Evolutionary conservation across 2,797 vertebrate genomes (phyloP).

Genomic region (Phoeniculus purpureus): DNA sequence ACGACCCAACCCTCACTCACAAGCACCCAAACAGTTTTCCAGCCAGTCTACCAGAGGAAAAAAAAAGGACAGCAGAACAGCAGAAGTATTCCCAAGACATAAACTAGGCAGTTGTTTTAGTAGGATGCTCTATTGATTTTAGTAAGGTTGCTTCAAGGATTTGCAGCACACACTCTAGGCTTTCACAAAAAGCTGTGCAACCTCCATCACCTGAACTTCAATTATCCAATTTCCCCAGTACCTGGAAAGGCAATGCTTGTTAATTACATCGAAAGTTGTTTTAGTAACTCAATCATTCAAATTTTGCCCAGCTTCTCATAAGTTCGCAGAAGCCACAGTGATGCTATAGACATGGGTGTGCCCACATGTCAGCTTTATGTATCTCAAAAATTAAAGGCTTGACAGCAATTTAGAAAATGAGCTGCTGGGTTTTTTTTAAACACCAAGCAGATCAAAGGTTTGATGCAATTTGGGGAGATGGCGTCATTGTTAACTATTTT

Average conservation of each 20-base stretch:
- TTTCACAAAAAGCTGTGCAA: background rate
- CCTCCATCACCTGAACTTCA: background rate
- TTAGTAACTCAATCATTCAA: conserved; percentile 32
- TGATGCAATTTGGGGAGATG: background rate
- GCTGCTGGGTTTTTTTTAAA: conserved; percentile 15
- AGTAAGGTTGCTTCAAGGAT: conserved; percentile 10
- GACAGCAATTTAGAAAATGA: conserved; percentile 50
- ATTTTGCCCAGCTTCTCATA: conserved; percentile 25
- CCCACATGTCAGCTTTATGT: conserved; percentile 12
- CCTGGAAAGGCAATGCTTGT: background rate
- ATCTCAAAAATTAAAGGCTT: conserved; percentile 44
- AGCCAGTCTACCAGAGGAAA: background rate
- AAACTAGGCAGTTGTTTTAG: background rate
- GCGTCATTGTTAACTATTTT: conserved; percentile 7
- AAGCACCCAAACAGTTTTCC: background rate
- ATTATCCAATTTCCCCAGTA: conserved; percentile 42
- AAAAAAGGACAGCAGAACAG: background rate
- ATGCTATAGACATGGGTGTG: conserved; percentile 30
- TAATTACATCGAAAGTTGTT: conserved; percentile 46
- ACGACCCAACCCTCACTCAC: background rate
- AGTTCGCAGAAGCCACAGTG: conserved; percentile 29
- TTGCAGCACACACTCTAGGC: background rate
- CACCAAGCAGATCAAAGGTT: conserved; percentile 25
- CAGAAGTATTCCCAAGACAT: background rate
- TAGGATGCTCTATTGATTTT: background rate